A percentile compares a stretch with the other conserved stretches of the same genome.
phyloP scores from a whole-genome alignment of 2,797 vertebrate genomes.

The Diplodus sargus region DNA sequence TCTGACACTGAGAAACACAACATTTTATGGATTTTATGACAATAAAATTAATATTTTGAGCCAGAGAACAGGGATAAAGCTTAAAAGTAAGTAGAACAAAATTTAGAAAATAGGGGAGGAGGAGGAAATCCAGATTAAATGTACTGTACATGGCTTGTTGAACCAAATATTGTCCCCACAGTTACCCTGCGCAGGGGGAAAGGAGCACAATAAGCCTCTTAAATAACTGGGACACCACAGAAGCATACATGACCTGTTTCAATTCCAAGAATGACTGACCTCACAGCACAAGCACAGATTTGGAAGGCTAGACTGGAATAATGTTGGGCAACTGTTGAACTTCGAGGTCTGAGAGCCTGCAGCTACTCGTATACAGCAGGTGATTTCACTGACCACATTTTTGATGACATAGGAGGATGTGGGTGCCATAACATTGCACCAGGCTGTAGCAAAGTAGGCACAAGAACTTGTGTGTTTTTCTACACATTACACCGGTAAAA shows the following conservation, averaged over 20 bases:
- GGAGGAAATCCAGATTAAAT: slow-evolving; percentile 41
- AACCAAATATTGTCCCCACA: slow-evolving; percentile 39
- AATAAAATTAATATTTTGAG: neutral
- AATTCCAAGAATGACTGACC: slow-evolving; percentile 54
- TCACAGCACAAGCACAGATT: slow-evolving; percentile 46
- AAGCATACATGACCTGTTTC: slow-evolving; percentile 51
- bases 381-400: slow-evolving; percentile 36
- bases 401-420: neutral
- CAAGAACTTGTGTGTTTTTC: neutral
- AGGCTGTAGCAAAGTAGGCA: neutral
- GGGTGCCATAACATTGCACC: neutral
- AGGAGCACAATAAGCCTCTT: slow-evolving; percentile 66
- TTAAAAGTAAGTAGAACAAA: neutral
- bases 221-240: slow-evolving; percentile 61
- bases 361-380: slow-evolving; percentile 23
- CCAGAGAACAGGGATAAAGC: neutral
- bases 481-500: no score
- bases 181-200: slow-evolving; percentile 29
- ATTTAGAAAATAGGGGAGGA: neutral
- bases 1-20: neutral
- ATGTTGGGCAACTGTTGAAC: slow-evolving; percentile 16
- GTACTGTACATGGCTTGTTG: slow-evolving; percentile 25
- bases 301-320: slow-evolving; percentile 25
- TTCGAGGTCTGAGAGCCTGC: slow-evolving; percentile 10
- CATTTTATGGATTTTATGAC: neutral